Percentiles rank a stretch among this genome's conserved stretches.
Evolutionary conservation across 2,113 vertebrate species (phyloP).

Genomic region (Protobothrops mucrosquamatus): DNA sequence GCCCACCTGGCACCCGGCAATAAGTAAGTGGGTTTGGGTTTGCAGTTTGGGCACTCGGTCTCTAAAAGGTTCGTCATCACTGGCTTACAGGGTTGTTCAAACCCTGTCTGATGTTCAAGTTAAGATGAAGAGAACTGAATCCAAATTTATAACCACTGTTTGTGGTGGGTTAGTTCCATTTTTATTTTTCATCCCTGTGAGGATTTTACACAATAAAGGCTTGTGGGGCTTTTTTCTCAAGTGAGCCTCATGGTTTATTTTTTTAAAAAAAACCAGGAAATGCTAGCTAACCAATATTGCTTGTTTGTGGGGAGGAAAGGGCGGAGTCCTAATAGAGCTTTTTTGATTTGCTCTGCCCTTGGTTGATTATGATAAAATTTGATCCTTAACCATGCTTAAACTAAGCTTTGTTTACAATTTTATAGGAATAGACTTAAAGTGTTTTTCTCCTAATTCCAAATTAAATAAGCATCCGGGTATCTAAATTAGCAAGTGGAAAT

Average conservation of each 20-base stretch:
- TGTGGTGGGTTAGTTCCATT: neutral
- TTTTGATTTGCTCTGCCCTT: neutral
- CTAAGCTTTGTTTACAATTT: neutral
- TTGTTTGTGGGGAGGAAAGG: neutral
- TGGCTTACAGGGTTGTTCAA: neutral
- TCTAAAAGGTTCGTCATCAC: no score
- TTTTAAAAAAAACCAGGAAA: neutral
- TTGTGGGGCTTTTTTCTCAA: neutral
- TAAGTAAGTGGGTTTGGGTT: no score
- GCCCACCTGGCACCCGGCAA: no score
- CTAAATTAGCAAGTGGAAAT: neutral
- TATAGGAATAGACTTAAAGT: neutral
- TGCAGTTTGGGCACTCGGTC: no score
- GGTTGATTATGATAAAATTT: neutral
- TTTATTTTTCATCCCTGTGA: neutral
- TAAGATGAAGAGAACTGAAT: neutral
- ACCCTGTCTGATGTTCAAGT: neutral
- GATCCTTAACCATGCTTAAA: neutral
- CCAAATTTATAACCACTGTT: neutral
- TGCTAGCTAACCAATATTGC: neutral
- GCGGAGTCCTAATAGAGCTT: neutral
- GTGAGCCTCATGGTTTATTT: neutral
- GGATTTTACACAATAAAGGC: neutral
- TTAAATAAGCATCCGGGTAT: neutral
- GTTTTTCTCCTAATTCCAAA: neutral